These are phyloP conservation scores for Hydropotes inermis DNA, from an alignment of 2,113 vertebrate genomes.

Conservation along the genomic window DNA sequence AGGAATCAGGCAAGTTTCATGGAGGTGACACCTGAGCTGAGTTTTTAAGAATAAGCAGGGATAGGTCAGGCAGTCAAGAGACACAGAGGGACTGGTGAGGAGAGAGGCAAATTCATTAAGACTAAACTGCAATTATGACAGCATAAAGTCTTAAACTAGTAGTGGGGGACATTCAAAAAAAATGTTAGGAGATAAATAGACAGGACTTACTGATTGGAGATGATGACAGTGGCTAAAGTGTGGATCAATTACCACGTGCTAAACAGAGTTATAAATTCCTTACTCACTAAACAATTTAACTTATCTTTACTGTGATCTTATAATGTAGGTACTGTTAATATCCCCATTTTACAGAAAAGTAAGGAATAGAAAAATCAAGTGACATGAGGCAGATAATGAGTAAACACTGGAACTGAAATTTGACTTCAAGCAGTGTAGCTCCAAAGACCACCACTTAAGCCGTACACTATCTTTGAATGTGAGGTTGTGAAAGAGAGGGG, in stretches of 20 bases:
- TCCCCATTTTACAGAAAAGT: not conserved
- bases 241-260: not conserved
- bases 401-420: not conserved
- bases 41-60: not conserved
- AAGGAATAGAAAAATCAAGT: slow-evolving; percentile 25
- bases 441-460: not conserved
- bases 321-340: not conserved
- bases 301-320: not conserved
- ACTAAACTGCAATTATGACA: not conserved
- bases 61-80: not conserved
- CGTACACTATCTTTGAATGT: not conserved
- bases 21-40: not conserved
- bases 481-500: not conserved
- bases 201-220: not conserved
- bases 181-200: not conserved
- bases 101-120: not conserved
- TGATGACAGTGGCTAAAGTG: not conserved
- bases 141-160: not conserved
- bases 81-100: not conserved
- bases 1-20: not conserved
- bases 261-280: not conserved
- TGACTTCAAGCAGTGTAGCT: not conserved
- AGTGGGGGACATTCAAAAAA: not conserved
- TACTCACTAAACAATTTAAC: not conserved
- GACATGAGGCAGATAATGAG: not conserved